These are phyloP conservation scores for Nomada ferruginata DNA, from an alignment of 2,888 invertebrate species.

Conservation along the genomic window DNA sequence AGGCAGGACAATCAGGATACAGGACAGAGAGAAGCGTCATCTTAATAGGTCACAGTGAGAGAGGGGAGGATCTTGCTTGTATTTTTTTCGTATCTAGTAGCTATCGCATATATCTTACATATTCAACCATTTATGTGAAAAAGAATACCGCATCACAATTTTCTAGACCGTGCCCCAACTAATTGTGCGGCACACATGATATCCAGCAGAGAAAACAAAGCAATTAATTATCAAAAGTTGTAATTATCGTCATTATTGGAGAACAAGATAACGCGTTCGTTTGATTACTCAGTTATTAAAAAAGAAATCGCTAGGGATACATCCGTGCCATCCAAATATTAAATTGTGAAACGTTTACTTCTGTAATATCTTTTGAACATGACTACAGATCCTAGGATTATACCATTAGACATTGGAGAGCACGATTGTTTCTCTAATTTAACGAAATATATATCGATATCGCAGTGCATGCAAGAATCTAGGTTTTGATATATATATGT, in stretches of 20 bases:
- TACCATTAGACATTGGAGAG: constrained; percentile 57
- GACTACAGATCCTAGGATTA: constrained; percentile 49
- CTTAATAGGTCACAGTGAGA: constrained; percentile 80
- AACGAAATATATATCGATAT: constrained; percentile 34
- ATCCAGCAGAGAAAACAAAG: constrained; percentile 39
- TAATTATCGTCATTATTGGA: constrained; percentile 37
- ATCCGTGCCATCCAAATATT: constrained; percentile 66
- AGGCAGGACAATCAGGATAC: constrained; percentile 82
- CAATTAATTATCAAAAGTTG: constrained; percentile 48
- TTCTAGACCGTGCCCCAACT: constrained; percentile 66
- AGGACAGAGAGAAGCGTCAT: constrained; percentile 80
- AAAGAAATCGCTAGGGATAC: constrained; percentile 54
- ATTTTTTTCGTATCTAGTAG: constrained; percentile 72
- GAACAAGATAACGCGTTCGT: constrained; percentile 21
- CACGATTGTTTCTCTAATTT: constrained; percentile 66
- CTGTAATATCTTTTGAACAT: constrained; percentile 42
- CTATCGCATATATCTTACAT: constrained; percentile 72
- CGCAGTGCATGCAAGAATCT: constrained; percentile 70
- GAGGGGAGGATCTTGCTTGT: constrained; percentile 77
- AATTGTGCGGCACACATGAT: constrained; percentile 58
- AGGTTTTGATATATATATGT: constrained; percentile 66
- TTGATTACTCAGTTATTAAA: constrained; percentile 41
- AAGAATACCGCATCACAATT: constrained; percentile 59
- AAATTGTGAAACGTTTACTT: constrained; percentile 43
- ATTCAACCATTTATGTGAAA: constrained; percentile 69